phyloP scores from a whole-genome alignment of 1,140 invertebrate genomes.

The Triops cancriformis region DNA sequence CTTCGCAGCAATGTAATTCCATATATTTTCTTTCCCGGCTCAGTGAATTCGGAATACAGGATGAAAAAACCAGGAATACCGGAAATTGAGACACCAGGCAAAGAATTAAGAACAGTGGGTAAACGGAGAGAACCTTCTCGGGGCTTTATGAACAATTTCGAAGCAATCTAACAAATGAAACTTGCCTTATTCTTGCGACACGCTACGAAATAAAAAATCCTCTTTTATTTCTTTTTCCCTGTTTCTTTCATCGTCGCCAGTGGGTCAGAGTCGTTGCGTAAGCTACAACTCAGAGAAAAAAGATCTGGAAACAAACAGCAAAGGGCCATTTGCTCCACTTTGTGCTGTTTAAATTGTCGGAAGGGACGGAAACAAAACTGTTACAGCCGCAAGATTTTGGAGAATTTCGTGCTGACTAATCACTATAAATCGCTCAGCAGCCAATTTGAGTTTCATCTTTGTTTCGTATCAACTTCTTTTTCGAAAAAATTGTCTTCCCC shows the following conservation, averaged over 20 bases:
- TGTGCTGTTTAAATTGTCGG: neutral
- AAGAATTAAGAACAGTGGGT: neutral
- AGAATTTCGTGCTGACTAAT: neutral
- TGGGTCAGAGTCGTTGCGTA: too few species aligned
- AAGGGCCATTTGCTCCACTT: neutral
- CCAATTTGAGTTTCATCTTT: conserved; percentile 1
- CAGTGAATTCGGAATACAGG: neutral
- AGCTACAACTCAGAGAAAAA: neutral
- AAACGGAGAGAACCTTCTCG: neutral
- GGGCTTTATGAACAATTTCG: neutral
- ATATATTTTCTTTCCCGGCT: neutral
- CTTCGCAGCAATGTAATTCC: too few species aligned
- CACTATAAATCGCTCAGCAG: neutral
- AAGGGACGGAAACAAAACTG: neutral
- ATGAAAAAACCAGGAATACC: neutral
- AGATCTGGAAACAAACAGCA: neutral
- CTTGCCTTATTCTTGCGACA: neutral
- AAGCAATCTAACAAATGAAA: conserved; percentile 11
- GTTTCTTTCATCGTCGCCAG: too few species aligned
- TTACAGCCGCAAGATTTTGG: neutral
- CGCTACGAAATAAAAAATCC: neutral
- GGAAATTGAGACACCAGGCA: conserved; percentile 8
- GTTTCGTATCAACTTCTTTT: neutral
- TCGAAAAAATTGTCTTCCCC: neutral
- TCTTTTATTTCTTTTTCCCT: too few species aligned